Base-by-base conservation (phyloP, 2,888 invertebrate genomes). In the Onthophagus sagittarius region DNA sequence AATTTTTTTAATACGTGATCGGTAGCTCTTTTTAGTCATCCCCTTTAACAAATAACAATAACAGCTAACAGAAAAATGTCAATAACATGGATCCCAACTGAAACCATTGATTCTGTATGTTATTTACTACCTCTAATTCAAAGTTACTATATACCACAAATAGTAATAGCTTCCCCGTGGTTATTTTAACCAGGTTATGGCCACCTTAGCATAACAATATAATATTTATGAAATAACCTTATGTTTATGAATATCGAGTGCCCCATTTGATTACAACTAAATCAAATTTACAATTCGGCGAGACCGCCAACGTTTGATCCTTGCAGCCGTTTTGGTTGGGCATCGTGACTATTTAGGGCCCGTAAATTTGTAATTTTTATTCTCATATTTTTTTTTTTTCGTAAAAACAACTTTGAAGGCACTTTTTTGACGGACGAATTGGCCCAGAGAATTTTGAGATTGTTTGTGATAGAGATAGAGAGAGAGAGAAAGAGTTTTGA, bases 341-440 rank as follows among this genome's bases (percentile, higher is more conserved):
- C 89, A 86, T 87, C 86, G 88, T 88, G 92, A 92, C 94, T 94
- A 94, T 94, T 92, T 92, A 92, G 94, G 94, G 94, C 93, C 94
- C 91, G 89, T 90, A 83, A 67, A 81, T 90, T 90, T 90, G 90
- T 90, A 90, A 89, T 90, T 91, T 90, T 89, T 88, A 53, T 53
- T 53, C 39, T 23, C 23, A 23, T 23, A 23, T 23, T 89, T 90
- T 90, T 91, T 89, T 90, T 90, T 91, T 91, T 90, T 91, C 90
- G 91, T 92, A 93, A 92, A 94, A 94, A 94, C 91, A 93, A 93
- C 90, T 91, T 90, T 93, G 94, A 94, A 94, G 94, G 94, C 94
- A 94, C 94, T 94, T 94, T 94, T 94, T 91, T 92, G 92, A 92
- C 94, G 94, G 94, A 94, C 94, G 94, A 93, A 91, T 90, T 92